Base-by-base conservation (phyloP, 2,797 vertebrate species). In the Cirrhinus molitorella region DNA sequence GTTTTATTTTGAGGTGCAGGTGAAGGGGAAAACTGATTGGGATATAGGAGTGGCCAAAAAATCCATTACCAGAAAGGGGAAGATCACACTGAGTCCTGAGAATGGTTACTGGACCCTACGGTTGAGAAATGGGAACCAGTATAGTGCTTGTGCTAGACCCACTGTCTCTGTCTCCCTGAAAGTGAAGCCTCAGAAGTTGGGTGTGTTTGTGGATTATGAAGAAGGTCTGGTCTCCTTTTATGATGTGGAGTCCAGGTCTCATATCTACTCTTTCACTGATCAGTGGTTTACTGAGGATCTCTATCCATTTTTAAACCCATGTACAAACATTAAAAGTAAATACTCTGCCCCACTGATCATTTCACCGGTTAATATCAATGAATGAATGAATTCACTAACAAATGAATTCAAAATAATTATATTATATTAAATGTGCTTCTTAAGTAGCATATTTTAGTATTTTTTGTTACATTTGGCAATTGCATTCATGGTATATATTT, bases 151-250 rank as follows among this genome's bases (percentile, higher is more conserved):
- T 49, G 37, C 43, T 68, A 16, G 67, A 5, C 31, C 65, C 9
- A 12, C 31, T 73, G 31, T 72, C 49, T 28, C 40, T 19, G 80
- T 88, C 21, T 70, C 75, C 6, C 37, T 84, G 23, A 85, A 19
- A 63, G 75, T 63, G 76, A 84, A 43, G 67, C 86, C 49, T 25
- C 79, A 83, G 40, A 87, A 2, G 16, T 53, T 89, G 81, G 89
- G 87, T 43, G 86, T 89, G 80, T 89, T 73, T 73, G 71, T 73
- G 47, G 71, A 73, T 73, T 53, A 53, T 73, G 71, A 73, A 0
- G 71, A 73, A 67, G 85, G 87, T 47, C 75, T 85, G 83, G 86
- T 89, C 70, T 88, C 87, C 21, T 89, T 89, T 80, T 87, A 80
- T 86, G 81, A 85, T 79, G 84, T 83, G 23, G 66, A 86, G 9